These are phyloP conservation scores for Syngnathus acus DNA, from an alignment of 2,797 vertebrate species.

Conservation along the genomic window DNA sequence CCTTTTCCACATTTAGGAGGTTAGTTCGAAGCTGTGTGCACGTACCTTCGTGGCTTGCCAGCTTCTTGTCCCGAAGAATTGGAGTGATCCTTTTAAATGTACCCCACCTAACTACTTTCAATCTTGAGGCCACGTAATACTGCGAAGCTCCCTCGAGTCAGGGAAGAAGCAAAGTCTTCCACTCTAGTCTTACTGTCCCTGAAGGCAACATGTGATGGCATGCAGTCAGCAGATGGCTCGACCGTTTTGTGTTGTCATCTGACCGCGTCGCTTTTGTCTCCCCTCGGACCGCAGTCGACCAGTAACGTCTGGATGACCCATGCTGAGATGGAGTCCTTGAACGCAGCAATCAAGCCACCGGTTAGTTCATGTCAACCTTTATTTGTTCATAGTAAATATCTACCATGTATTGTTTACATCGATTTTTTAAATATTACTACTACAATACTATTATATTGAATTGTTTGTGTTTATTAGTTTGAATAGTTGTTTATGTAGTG, in stretches of 20 bases:
- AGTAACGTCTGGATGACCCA: constrained; percentile 96
- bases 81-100: background rate
- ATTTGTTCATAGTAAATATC: no score
- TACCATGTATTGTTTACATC: background rate
- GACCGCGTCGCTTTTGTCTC: background rate
- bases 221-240: no score
- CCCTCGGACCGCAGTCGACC: constrained; percentile 71
- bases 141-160: background rate
- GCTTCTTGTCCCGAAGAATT: background rate
- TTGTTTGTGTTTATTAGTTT: background rate
- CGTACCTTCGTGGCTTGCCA: background rate
- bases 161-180: background rate
- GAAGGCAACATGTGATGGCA: background rate
- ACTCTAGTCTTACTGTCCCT: no score
- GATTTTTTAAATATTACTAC: background rate
- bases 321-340: constrained; percentile 89
- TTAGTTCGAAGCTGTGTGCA: background rate
- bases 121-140: no score
- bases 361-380: constrained; percentile 62
- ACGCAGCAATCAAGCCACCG: constrained; percentile 80
- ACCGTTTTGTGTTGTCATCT: background rate
- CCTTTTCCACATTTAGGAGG: background rate
- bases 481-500: background rate
- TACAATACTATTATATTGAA: background rate
- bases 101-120: no score